Evolutionary conservation across 2,888 invertebrate genomes (phyloP).

Genomic region (Tipula vernalis): DNA sequence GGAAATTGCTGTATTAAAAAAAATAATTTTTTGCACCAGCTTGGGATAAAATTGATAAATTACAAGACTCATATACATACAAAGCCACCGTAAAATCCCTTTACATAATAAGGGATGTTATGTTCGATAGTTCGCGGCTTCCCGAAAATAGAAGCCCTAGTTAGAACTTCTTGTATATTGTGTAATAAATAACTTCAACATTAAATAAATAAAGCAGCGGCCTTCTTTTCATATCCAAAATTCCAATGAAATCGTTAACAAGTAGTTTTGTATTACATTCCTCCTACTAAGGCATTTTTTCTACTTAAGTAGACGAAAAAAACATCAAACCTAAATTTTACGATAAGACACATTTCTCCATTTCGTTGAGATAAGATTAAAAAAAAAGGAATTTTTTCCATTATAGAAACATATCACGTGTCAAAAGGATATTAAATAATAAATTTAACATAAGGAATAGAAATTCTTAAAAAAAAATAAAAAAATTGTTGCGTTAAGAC

Average conservation of each 20-base stretch:
- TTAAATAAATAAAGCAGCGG: not conserved
- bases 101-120: too few relatives aligned
- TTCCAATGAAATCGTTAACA: not conserved
- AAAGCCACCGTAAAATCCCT: too few relatives aligned
- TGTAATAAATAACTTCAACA: too few relatives aligned
- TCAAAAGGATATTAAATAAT: not conserved
- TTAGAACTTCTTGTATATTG: too few relatives aligned
- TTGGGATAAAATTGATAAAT: too few relatives aligned
- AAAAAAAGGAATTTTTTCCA: not conserved
- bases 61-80: too few relatives aligned
- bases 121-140: too few relatives aligned
- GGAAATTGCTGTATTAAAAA: too few relatives aligned
- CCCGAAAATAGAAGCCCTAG: too few relatives aligned
- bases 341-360: not conserved
- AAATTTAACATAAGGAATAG: not conserved
- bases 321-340: not conserved
- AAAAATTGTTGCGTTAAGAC: not conserved
- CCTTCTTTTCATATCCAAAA: not conserved
- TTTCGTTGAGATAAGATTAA: not conserved
- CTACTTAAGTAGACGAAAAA: not conserved
- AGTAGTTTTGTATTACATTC: not conserved
- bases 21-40: too few relatives aligned
- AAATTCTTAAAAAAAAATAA: not conserved
- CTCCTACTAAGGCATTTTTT: not conserved
- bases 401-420: not conserved